phyloP scores from a whole-genome alignment of 2,113 vertebrate species.

The Varanus salvator region DNA sequence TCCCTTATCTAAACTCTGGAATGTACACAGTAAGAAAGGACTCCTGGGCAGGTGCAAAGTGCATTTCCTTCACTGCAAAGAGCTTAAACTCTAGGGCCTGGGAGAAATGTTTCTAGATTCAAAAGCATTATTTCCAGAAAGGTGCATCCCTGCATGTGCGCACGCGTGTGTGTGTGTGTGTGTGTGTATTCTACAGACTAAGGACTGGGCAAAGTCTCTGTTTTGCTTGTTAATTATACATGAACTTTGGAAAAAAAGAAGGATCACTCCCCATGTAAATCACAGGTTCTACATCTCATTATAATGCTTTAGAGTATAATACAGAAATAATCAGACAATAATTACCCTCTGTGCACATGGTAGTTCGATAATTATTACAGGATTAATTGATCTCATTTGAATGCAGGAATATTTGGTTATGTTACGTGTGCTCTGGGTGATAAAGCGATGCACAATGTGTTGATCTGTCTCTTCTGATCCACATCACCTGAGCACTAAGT shows the following conservation, averaged over 20 bases:
- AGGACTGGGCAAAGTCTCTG: background rate
- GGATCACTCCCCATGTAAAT: background rate
- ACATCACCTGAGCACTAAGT: slow-evolving; percentile 64
- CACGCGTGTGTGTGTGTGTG: no score
- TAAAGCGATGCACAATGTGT: slow-evolving; percentile 40
- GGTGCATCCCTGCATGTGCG: no score
- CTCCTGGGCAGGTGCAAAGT: background rate
- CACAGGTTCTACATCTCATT: background rate
- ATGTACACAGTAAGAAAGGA: background rate
- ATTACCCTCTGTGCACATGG: slow-evolving; percentile 45
- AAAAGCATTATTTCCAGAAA: background rate
- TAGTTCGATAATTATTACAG: slow-evolving; percentile 57
- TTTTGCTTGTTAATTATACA: slow-evolving; percentile 6
- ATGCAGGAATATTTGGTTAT: slow-evolving; percentile 60
- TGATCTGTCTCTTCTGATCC: slow-evolving; percentile 68
- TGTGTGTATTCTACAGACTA: background rate
- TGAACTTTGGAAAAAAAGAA: slow-evolving; percentile 45
- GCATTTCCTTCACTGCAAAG: background rate
- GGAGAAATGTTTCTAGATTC: background rate
- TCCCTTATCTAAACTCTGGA: background rate
- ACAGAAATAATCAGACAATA: slow-evolving; percentile 53
- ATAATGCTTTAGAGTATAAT: slow-evolving; percentile 34
- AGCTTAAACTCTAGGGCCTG: background rate
- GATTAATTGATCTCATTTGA: slow-evolving; percentile 65
- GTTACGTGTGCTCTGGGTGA: slow-evolving; percentile 55